phyloP scores from a whole-genome alignment of 2,113 vertebrate genomes.

The Psittacara wagleri region DNA sequence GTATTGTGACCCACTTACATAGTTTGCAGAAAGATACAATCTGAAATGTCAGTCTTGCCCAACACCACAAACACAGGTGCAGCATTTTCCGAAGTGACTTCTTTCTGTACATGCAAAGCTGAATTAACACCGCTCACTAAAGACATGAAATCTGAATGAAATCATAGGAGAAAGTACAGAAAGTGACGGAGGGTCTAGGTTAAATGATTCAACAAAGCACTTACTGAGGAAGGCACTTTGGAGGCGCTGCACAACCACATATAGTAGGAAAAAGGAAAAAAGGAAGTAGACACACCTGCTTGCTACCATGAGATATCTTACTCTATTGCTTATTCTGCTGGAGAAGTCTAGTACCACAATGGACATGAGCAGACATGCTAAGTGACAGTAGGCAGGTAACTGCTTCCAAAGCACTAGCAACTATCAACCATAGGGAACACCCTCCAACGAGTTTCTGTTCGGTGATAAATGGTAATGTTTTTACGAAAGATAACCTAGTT shows the following conservation, averaged over 20 bases:
- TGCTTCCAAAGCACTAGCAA: background rate
- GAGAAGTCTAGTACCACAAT: background rate
- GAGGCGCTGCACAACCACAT: background rate
- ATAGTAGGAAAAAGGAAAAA: background rate
- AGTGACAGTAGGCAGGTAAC: background rate
- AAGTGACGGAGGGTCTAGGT: background rate
- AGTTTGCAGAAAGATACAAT: background rate
- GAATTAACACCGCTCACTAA: background rate
- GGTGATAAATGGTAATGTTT: background rate
- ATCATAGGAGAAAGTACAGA: background rate
- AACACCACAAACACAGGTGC: background rate
- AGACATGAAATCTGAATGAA: background rate
- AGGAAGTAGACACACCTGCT: background rate
- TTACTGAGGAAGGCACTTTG: background rate
- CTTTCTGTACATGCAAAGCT: background rate
- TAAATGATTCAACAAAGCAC: background rate
- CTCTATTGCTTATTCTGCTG: background rate
- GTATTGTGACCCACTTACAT: background rate
- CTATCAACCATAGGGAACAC: background rate
- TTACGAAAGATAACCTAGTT: background rate
- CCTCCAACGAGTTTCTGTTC: background rate
- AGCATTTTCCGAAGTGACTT: background rate
- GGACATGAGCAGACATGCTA: background rate
- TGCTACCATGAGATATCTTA: background rate
- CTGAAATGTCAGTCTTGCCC: background rate